A percentile compares a stretch with the other conserved stretches of the same genome.
Evolutionary conservation across 2,113 vertebrate species (phyloP).

Genomic region (Oncorhynchus tshawytscha): DNA sequence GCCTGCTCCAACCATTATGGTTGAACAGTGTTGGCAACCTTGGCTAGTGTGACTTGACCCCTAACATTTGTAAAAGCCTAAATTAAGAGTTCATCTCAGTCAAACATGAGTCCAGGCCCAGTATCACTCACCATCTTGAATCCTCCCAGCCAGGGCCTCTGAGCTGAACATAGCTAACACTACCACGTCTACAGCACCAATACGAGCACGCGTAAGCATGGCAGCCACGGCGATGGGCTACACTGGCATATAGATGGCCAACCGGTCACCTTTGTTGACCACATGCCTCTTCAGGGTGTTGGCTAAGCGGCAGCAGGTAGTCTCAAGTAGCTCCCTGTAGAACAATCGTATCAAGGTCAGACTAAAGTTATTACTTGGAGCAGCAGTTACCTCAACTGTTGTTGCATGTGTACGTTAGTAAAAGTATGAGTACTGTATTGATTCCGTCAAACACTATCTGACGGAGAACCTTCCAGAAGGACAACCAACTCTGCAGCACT

Average conservation of each 20-base stretch:
- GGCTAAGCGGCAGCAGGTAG: slow-evolving; percentile 89
- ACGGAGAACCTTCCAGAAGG: too few relatives aligned
- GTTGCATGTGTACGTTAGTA: background rate
- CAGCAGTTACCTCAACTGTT: background rate
- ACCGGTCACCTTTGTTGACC: slow-evolving; percentile 80
- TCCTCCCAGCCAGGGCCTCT: slow-evolving; percentile 84
- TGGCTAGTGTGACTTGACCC: too few relatives aligned
- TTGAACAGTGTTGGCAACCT: too few relatives aligned
- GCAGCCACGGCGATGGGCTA: slow-evolving; percentile 84
- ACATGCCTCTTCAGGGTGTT: slow-evolving; percentile 86
- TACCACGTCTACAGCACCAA: slow-evolving; percentile 85
- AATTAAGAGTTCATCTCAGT: background rate
- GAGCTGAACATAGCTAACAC: slow-evolving; percentile 92
- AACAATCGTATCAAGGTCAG: background rate
- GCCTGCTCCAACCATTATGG: too few relatives aligned
- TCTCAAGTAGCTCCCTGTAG: slow-evolving; percentile 84
- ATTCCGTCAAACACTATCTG: too few relatives aligned
- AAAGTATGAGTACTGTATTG: background rate
- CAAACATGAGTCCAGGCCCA: background rate
- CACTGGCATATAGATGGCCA: slow-evolving; percentile 89
- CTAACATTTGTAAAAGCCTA: background rate
- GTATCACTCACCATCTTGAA: slow-evolving; percentile 81
- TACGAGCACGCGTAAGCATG: slow-evolving; percentile 89
- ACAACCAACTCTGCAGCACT: too few relatives aligned
- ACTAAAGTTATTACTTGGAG: background rate